Evolutionary conservation across 2,113 vertebrate genomes (phyloP).

Genomic region (Pipa parva): DNA sequence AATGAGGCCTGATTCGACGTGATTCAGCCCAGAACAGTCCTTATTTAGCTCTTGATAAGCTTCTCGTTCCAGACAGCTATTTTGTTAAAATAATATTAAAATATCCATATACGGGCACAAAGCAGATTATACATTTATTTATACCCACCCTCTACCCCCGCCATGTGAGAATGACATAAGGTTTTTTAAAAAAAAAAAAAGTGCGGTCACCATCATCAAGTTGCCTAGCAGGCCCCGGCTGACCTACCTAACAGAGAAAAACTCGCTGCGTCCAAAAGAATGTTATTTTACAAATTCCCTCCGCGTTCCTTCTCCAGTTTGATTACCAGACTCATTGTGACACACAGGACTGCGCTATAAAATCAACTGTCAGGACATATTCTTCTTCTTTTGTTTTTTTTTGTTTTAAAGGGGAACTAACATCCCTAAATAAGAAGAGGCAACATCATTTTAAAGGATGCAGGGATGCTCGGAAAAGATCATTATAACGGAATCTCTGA

Average conservation of each 20-base stretch:
- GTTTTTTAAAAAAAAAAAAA: background rate
- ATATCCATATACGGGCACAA: slow-evolving; percentile 50
- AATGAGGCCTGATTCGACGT: slow-evolving; percentile 59
- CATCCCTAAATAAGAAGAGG: too few species aligned
- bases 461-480: too few species aligned
- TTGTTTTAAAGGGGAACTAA: background rate
- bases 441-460: too few species aligned
- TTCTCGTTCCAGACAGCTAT: slow-evolving; percentile 67
- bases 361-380: background rate
- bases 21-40: slow-evolving; percentile 59
- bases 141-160: background rate
- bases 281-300: slow-evolving; percentile 4
- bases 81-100: slow-evolving; percentile 76
- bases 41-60: slow-evolving; percentile 63
- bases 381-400: too few species aligned
- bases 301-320: background rate
- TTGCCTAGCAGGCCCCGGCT: background rate
- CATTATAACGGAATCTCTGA: too few species aligned
- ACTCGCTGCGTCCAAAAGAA: background rate
- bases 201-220: slow-evolving; percentile 1
- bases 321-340: background rate
- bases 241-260: background rate
- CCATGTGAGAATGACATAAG: background rate
- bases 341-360: background rate
- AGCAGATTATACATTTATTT: background rate